Evolutionary conservation across 2,888 invertebrate species (phyloP).

Genomic region (Sturmia bella): DNA sequence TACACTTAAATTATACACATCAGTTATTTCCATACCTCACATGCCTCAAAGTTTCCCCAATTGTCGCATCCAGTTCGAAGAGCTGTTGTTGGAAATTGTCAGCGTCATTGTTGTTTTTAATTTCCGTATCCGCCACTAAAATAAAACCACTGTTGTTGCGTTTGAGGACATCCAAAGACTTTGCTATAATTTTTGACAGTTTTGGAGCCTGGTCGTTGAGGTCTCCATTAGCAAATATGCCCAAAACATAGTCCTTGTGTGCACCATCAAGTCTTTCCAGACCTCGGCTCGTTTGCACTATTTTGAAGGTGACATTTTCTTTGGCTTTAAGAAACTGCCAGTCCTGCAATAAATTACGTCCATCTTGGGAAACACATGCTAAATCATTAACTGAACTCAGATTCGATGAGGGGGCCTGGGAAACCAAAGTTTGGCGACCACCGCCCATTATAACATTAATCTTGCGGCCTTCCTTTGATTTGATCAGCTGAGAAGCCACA

Average conservation of each 20-base stretch:
- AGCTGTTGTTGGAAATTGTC: conserved; percentile 87
- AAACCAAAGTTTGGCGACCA: conserved; percentile 87
- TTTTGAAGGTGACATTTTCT: conserved; percentile 83
- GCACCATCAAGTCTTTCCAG: conserved; percentile 84
- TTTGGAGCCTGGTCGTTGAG: conserved; percentile 84
- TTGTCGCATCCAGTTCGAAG: conserved; percentile 88
- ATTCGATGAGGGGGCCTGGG: conserved; percentile 83
- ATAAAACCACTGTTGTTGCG: conserved; percentile 86
- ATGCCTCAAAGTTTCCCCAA: conserved; percentile 84
- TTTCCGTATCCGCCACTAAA: conserved; percentile 91
- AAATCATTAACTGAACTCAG: conserved; percentile 84
- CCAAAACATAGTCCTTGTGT: conserved; percentile 88
- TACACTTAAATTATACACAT: too few relatives aligned
- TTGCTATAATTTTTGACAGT: conserved; percentile 88
- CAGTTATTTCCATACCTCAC: conserved; percentile 29
- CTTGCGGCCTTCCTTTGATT: conserved; percentile 87
- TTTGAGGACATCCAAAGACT: conserved; percentile 87
- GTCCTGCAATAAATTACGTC: conserved; percentile 87
- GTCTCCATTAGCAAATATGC: conserved; percentile 91
- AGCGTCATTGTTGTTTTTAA: conserved; percentile 89
- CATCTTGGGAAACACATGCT: conserved; percentile 87
- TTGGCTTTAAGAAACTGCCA: conserved; percentile 86
- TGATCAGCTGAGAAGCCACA: conserved; percentile 90
- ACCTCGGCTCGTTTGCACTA: conserved; percentile 86
- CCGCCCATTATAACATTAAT: conserved; percentile 88